Evolutionary conservation across 2,797 vertebrate species (phyloP).

Genomic region (Sebastes ruberrimus): DNA sequence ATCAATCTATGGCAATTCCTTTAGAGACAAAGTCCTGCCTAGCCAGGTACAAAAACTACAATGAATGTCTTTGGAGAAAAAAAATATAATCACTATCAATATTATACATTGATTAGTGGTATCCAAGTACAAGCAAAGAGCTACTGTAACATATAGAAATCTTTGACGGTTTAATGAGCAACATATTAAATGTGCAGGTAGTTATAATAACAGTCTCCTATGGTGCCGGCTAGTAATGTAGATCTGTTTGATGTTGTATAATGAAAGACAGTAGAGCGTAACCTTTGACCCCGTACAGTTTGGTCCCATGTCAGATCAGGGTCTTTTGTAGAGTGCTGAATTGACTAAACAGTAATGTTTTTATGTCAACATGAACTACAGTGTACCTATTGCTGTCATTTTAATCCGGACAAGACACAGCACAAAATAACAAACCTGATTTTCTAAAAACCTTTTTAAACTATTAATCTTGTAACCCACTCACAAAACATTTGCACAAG

Average conservation of each 20-base stretch:
- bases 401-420: background rate
- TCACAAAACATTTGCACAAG: slow-evolving; percentile 5
- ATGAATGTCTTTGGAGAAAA: slow-evolving; percentile 18
- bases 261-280: slow-evolving; percentile 23
- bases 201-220: slow-evolving; percentile 5
- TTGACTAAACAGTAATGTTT: slow-evolving; percentile 18
- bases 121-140: slow-evolving; percentile 18
- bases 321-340: slow-evolving; percentile 28
- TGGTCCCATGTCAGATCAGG: slow-evolving; percentile 76
- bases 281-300: slow-evolving; percentile 65
- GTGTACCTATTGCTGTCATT: slow-evolving; percentile 14
- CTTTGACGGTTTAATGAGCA: slow-evolving; percentile 17
- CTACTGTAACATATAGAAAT: slow-evolving; percentile 11
- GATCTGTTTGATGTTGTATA: slow-evolving; percentile 7
- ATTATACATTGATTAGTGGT: slow-evolving; percentile 40
- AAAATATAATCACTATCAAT: slow-evolving; percentile 12
- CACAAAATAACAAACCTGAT: background rate
- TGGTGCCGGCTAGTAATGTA: background rate
- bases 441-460: background rate
- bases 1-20: slow-evolving; percentile 20
- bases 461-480: background rate
- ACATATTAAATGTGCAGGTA: slow-evolving; percentile 28
- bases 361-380: slow-evolving; percentile 22
- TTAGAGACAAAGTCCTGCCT: slow-evolving; percentile 31
- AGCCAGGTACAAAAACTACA: slow-evolving; percentile 32